A percentile compares a stretch with the other conserved stretches of the same genome.
Evolutionary conservation across 2,888 invertebrate species (phyloP).

Genomic region (Sinotaia quadrata): DNA sequence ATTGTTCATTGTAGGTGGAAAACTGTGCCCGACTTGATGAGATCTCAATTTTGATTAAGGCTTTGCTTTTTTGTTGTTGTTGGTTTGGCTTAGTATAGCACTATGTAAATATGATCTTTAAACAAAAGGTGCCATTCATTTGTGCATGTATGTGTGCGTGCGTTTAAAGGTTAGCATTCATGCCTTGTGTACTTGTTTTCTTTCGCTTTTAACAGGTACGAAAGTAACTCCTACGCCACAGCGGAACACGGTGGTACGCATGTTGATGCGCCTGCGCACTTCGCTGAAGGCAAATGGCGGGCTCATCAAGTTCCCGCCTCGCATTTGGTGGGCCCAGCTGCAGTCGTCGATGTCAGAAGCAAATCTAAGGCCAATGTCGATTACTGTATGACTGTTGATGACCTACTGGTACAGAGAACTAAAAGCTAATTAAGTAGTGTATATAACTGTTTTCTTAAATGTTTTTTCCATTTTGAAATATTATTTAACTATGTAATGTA

Average conservation of each 20-base stretch:
- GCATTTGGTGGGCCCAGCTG: slow-evolving; percentile 71
- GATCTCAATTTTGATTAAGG: too few species aligned
- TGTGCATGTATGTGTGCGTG: too few species aligned
- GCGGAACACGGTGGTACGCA: slow-evolving; percentile 79
- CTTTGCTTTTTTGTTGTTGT: too few species aligned
- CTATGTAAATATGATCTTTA: too few species aligned
- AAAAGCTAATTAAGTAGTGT: background rate
- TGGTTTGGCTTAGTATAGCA: too few species aligned
- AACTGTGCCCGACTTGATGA: too few species aligned
- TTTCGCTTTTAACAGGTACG: too few species aligned
- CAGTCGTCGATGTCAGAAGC: slow-evolving; percentile 54
- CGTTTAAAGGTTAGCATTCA: too few species aligned
- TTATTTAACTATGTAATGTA: background rate
- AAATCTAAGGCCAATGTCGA: slow-evolving; percentile 44
- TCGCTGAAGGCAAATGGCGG: slow-evolving; percentile 72
- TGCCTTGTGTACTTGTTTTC: too few species aligned
- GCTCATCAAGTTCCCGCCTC: slow-evolving; percentile 75
- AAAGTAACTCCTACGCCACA: slow-evolving; percentile 33
- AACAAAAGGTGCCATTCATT: too few species aligned
- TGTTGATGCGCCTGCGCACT: slow-evolving; percentile 79
- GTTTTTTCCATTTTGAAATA: background rate
- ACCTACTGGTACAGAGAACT: slow-evolving; percentile 4
- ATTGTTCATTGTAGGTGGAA: too few species aligned
- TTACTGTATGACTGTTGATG: slow-evolving; percentile 56
- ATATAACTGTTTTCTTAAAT: background rate